Conservation (phyloP, 37 sponge, comb jelly and placozoan genomes). For the Halisarca cf. caerulea region DNA sequence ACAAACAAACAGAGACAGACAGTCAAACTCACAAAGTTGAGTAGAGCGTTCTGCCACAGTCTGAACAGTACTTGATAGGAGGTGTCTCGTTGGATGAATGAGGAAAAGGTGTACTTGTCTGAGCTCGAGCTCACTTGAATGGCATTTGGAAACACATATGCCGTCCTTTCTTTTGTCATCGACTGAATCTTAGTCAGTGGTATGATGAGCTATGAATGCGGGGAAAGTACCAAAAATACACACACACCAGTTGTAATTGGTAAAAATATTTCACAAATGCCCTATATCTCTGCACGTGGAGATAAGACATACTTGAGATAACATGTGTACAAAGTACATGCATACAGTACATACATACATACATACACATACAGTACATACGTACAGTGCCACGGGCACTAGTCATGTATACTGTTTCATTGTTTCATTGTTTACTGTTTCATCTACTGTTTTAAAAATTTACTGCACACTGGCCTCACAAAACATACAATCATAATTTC, state of each 20-base stretch:
- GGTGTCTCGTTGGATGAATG: constrained; percentile 86
- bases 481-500: too few species aligned
- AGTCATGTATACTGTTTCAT: too few species aligned
- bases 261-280: not conserved
- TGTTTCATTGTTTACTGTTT: too few species aligned
- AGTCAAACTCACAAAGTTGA: constrained; percentile 33
- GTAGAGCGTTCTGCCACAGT: constrained; percentile 86
- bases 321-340: too few species aligned
- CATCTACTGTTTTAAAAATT: too few species aligned
- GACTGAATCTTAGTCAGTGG: constrained; percentile 72
- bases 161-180: constrained; percentile 94
- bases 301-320: too few species aligned
- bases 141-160: constrained; percentile 94
- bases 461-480: too few species aligned
- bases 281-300: too few species aligned
- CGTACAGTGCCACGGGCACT: too few species aligned
- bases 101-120: constrained; percentile 94
- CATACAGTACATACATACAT: too few species aligned
- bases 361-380: too few species aligned
- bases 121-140: constrained; percentile 77
- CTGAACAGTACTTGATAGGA: constrained; percentile 77
- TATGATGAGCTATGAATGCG: constrained; percentile 84
- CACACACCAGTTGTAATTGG: not conserved
- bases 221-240: not conserved
- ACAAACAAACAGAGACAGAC: not conserved